These are phyloP conservation scores for Amphipyra berbera DNA, from an alignment of 2,888 invertebrate genomes.

Conservation along the genomic window DNA sequence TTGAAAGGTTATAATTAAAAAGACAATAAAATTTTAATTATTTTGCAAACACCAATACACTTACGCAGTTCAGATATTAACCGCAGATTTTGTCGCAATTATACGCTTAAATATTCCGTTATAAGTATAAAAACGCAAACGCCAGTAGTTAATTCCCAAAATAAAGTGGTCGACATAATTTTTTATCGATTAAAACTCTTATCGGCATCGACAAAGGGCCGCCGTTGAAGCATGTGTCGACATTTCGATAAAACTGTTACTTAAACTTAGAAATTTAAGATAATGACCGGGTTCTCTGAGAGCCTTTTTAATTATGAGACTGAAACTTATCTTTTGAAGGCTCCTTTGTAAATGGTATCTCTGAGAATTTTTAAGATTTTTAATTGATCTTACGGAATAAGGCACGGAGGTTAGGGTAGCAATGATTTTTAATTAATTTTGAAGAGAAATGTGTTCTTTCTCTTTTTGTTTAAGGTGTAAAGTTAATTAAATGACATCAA, in stretches of 20 bases:
- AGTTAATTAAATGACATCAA: too few relatives aligned
- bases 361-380: slow-evolving; percentile 57
- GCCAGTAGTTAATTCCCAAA: slow-evolving; percentile 46
- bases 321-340: slow-evolving; percentile 56
- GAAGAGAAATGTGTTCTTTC: background rate
- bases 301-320: slow-evolving; percentile 58
- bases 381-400: slow-evolving; percentile 58
- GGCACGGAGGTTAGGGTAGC: slow-evolving; percentile 17
- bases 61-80: too few relatives aligned
- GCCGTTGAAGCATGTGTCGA: slow-evolving; percentile 73
- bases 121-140: slow-evolving; percentile 39
- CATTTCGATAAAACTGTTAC: slow-evolving; percentile 75
- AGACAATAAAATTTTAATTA: too few relatives aligned
- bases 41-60: too few relatives aligned
- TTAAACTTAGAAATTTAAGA: slow-evolving; percentile 64
- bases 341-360: slow-evolving; percentile 58
- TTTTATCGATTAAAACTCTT: slow-evolving; percentile 60
- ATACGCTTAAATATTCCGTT: slow-evolving; percentile 39
- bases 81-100: background rate
- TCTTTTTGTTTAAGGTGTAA: too few relatives aligned
- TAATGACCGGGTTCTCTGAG: slow-evolving; percentile 46
- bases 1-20: background rate
- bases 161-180: slow-evolving; percentile 50
- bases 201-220: slow-evolving; percentile 73
- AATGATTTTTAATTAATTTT: slow-evolving; percentile 12